Conservation (phyloP, 2,888 invertebrate species). For the Yponomeuta cagnagella region DNA sequence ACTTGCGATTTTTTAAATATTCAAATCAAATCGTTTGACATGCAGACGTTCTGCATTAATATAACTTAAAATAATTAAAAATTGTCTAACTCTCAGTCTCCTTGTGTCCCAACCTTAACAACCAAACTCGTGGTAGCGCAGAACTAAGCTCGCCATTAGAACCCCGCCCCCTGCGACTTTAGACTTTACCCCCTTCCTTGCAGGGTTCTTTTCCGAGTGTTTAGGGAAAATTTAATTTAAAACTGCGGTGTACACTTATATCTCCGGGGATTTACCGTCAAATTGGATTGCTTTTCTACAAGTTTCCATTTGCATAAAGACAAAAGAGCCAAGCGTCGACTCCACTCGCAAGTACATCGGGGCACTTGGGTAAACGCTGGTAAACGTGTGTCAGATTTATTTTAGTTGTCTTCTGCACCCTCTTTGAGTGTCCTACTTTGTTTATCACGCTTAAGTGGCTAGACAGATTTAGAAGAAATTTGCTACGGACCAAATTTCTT, state of each 20-base stretch:
- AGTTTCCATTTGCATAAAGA: constrained; percentile 63
- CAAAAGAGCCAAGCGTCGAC: constrained; percentile 26
- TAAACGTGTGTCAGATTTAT: neutral
- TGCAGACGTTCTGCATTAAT: too few relatives aligned
- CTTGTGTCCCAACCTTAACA: constrained; percentile 15
- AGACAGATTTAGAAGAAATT: too few relatives aligned
- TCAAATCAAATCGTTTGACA: too few relatives aligned
- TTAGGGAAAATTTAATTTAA: constrained; percentile 50
- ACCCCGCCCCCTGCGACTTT: constrained; percentile 17
- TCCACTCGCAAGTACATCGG: neutral
- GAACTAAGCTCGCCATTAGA: constrained; percentile 32
- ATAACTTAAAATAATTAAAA: neutral
- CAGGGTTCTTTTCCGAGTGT: constrained; percentile 18
- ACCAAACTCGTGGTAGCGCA: constrained; percentile 23
- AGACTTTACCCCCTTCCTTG: constrained; percentile 16
- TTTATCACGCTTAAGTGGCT: too few relatives aligned
- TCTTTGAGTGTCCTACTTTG: neutral
- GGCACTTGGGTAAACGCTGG: neutral
- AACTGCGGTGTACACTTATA: constrained; percentile 50
- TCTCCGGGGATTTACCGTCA: constrained; percentile 55
- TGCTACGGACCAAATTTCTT: too few relatives aligned
- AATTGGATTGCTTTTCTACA: constrained; percentile 65
- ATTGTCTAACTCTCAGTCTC: neutral
- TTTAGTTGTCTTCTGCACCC: neutral
- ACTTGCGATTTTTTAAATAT: too few relatives aligned